These are phyloP conservation scores for Parnassius mnemosyne DNA, from an alignment of 2,888 invertebrate species.

Conservation along the genomic window DNA sequence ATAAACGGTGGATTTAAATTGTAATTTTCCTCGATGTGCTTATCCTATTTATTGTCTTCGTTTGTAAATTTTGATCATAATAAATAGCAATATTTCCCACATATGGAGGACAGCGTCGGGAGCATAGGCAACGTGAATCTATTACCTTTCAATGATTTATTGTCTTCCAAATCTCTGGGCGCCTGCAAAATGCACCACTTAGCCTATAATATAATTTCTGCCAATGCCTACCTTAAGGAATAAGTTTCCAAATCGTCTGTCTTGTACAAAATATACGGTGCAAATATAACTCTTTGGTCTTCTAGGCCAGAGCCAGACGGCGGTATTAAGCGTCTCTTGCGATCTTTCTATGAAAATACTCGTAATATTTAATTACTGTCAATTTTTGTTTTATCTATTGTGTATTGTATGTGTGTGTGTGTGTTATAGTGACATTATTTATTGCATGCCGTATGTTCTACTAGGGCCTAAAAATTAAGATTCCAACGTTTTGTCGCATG, in stretches of 20 bases:
- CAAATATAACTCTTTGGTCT: conserved; percentile 57
- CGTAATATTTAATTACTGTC: conserved; percentile 69
- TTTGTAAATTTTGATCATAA: conserved; percentile 56
- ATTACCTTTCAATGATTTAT: conserved; percentile 78
- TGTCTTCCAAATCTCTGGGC: conserved; percentile 72
- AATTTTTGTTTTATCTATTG: conserved; percentile 48
- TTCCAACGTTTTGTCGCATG: no score
- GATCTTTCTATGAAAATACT: conserved; percentile 70
- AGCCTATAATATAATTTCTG: conserved; percentile 38
- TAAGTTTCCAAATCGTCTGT: conserved; percentile 29
- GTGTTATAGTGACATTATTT: no score
- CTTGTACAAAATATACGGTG: conserved; percentile 38
- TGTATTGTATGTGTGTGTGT: no score
- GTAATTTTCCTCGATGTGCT: conserved; percentile 15
- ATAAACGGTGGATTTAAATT: background rate
- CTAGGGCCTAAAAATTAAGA: no score
- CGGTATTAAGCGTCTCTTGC: conserved; percentile 55
- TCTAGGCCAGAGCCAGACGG: conserved; percentile 50
- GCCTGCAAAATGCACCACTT: conserved; percentile 71
- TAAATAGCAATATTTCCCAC: conserved; percentile 49
- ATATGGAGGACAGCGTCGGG: conserved; percentile 41
- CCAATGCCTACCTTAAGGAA: conserved; percentile 26
- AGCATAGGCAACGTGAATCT: conserved; percentile 62
- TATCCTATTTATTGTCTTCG: conserved; percentile 13
- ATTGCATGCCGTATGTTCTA: no score